Evolutionary conservation across 2,113 vertebrate species (phyloP).

Genomic region (Melanocharis versteri): DNA sequence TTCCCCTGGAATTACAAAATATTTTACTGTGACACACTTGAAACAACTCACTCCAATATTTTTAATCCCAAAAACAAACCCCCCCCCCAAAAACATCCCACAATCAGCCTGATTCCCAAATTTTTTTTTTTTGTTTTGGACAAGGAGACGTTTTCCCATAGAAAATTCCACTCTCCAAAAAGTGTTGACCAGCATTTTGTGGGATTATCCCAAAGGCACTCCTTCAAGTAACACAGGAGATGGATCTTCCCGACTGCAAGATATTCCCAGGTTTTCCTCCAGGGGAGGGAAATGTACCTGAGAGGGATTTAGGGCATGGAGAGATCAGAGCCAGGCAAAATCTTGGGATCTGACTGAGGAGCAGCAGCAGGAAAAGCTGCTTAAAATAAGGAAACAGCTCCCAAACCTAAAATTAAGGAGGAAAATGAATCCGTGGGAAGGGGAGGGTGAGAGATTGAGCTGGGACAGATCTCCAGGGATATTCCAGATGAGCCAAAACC

Average conservation of each 20-base stretch:
- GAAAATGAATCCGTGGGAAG: neutral
- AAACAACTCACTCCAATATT: neutral
- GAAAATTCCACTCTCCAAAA: neutral
- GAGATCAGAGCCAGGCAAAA: neutral
- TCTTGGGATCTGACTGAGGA: neutral
- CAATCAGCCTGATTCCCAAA: neutral
- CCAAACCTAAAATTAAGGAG: neutral
- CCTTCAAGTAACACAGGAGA: neutral
- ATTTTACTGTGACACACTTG: neutral
- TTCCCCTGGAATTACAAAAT: neutral
- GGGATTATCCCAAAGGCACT: neutral
- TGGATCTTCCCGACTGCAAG: neutral
- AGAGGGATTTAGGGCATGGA: neutral
- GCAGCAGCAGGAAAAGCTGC: neutral
- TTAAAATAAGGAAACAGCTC: neutral
- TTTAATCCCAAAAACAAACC: neutral
- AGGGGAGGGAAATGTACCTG: neutral
- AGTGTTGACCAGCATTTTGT: neutral
- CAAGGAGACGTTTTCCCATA: neutral
- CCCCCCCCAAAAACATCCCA: neutral
- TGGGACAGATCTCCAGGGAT: neutral
- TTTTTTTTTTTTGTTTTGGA: neutral
- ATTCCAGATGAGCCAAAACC: accelerated
- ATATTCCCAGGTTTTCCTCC: neutral
- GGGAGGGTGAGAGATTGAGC: neutral